These are phyloP conservation scores for Psittacula derbiana DNA, from an alignment of 2,797 vertebrate genomes.

Conservation along the genomic window DNA sequence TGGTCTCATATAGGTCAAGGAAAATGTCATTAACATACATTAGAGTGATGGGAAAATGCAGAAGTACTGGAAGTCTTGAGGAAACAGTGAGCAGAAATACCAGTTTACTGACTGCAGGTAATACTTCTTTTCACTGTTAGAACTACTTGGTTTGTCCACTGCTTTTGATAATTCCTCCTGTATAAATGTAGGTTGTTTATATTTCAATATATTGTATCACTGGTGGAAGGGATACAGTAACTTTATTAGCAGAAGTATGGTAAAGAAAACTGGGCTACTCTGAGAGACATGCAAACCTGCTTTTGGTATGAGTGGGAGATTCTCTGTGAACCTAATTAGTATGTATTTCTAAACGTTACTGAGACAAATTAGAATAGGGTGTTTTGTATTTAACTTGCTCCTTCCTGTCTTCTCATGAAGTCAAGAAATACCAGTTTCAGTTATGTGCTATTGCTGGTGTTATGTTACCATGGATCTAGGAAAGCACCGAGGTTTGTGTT, in stretches of 20 bases:
- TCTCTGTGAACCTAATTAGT: background rate
- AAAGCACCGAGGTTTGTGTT: background rate
- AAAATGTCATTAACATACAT: background rate
- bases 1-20: background rate
- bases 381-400: background rate
- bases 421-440: conserved; percentile 47
- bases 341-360: background rate
- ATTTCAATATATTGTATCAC: background rate
- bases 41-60: background rate
- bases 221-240: background rate
- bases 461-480: background rate
- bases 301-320: background rate
- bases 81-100: background rate
- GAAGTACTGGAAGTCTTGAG: background rate
- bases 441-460: background rate
- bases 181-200: background rate
- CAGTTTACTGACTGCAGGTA: background rate
- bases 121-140: background rate
- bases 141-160: background rate
- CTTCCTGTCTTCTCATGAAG: background rate
- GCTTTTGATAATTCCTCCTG: background rate
- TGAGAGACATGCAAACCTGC: background rate
- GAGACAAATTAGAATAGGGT: background rate
- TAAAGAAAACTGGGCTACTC: background rate
- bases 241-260: background rate